These are phyloP conservation scores for Drosophila mauritiana DNA, from an alignment of 1,140 invertebrate genomes.

Conservation along the genomic window DNA sequence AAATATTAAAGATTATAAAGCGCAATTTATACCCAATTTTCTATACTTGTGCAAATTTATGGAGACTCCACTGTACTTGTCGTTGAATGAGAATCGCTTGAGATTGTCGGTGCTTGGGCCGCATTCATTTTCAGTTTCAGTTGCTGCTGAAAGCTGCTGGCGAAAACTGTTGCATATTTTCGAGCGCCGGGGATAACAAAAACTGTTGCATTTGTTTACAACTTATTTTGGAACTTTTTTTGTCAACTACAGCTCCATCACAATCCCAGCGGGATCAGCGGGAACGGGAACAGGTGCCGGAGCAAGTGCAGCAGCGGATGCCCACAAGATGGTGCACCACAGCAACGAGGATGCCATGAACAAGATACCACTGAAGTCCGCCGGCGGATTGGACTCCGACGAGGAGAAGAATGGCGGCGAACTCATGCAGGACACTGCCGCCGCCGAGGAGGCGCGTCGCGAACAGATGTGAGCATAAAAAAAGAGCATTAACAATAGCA, in stretches of 20 bases:
- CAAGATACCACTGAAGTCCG: constrained; percentile 81
- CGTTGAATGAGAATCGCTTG: constrained; percentile 12
- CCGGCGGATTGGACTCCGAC: constrained; percentile 67
- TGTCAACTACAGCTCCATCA: constrained; percentile 13
- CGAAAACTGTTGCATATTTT: constrained; percentile 67
- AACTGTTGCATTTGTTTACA: constrained; percentile 15
- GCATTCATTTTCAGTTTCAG: constrained; percentile 32
- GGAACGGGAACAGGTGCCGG: constrained; percentile 26
- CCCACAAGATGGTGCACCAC: constrained; percentile 81
- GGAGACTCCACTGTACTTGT: not conserved
- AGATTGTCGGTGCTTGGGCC: constrained; percentile 6
- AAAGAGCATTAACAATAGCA: constrained; percentile 1
- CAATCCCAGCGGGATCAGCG: constrained; percentile 17
- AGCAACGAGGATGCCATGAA: constrained; percentile 82
- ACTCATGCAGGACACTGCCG: constrained; percentile 74
- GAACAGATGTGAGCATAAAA: constrained; percentile 72
- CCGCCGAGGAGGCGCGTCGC: constrained; percentile 78
- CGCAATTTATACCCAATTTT: fast-evolving
- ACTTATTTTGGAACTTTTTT: not conserved
- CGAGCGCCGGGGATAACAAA: not conserved
- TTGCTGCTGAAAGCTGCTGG: constrained; percentile 39
- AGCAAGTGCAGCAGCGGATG: constrained; percentile 63
- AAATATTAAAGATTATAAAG: not conserved
- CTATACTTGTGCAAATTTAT: not conserved
- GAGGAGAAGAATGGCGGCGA: constrained; percentile 82